These are phyloP conservation scores for Stenchaetothrips biformis DNA, from an alignment of 2,888 invertebrate species.

Conservation along the genomic window DNA sequence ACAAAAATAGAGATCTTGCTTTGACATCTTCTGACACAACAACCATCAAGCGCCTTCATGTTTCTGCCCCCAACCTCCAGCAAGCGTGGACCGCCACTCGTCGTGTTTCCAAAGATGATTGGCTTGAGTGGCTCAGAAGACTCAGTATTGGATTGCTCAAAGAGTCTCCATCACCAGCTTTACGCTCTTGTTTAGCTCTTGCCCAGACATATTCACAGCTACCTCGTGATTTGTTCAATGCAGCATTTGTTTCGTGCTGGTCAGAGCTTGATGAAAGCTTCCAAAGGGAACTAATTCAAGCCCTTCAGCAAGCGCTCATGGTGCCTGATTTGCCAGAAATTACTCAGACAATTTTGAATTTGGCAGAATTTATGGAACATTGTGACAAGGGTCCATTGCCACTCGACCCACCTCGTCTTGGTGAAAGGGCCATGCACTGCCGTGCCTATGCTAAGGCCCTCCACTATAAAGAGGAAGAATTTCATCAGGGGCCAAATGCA, in stretches of 20 bases:
- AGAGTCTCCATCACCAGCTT: constrained; percentile 91
- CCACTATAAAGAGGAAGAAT: constrained; percentile 91
- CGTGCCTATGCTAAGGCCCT: constrained; percentile 78
- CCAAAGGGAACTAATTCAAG: constrained; percentile 78
- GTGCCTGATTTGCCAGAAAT: constrained; percentile 94
- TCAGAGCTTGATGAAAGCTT: constrained; percentile 79
- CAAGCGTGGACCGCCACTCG: constrained; percentile 88
- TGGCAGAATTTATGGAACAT: constrained; percentile 99
- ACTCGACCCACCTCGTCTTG: constrained; percentile 78
- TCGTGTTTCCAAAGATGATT: constrained; percentile 94
- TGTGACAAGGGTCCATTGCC: constrained; percentile 93
- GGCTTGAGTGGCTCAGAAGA: constrained; percentile 94
- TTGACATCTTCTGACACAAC: constrained; percentile 62
- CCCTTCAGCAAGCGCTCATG: constrained; percentile 81
- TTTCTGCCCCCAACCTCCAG: constrained; percentile 77
- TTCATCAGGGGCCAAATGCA: constrained; percentile 73
- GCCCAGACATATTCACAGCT: constrained; percentile 93
- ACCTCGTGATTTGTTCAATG: constrained; percentile 95
- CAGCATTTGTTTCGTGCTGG: constrained; percentile 99
- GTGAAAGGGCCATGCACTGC: constrained; percentile 92
- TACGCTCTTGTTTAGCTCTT: constrained; percentile 85
- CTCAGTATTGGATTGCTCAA: constrained; percentile 89
- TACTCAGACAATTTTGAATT: constrained; percentile 91
- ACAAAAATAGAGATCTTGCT: constrained; percentile 64
- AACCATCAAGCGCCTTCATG: constrained; percentile 69